Evolutionary conservation across 2,113 vertebrate genomes (phyloP).

Genomic region (Paralichthys olivaceus): DNA sequence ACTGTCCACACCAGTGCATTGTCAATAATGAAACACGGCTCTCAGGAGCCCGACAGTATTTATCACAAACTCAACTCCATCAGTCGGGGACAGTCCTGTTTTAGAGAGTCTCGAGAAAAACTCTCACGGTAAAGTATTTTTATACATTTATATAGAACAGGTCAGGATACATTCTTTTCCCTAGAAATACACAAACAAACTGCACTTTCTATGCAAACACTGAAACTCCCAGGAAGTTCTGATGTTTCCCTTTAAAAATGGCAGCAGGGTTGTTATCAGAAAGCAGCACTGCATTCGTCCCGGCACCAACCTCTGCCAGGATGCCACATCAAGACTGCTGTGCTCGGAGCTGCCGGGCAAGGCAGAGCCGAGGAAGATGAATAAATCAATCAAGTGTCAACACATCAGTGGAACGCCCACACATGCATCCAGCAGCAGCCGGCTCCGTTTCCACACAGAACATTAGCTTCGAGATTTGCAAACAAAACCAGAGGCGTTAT

Average conservation of each 20-base stretch:
- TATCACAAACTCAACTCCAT: too few relatives aligned
- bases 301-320: conserved; percentile 22
- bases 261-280: not conserved
- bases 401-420: conserved; percentile 37
- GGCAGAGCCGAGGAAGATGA: conserved; percentile 53
- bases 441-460: conserved; percentile 30
- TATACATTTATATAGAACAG: not conserved
- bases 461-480: conserved; percentile 1
- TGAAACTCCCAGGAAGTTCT: conserved; percentile 12
- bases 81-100: too few relatives aligned
- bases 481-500: not conserved
- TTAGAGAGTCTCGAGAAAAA: too few relatives aligned
- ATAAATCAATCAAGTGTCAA: conserved; percentile 72
- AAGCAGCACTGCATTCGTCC: conserved; percentile 7
- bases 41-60: too few relatives aligned
- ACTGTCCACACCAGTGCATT: too few relatives aligned
- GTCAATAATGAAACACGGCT: too few relatives aligned
- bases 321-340: conserved; percentile 32
- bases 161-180: not conserved
- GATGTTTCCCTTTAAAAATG: not conserved
- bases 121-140: too few relatives aligned
- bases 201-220: conserved; percentile 3
- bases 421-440: conserved; percentile 14
- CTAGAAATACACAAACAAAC: conserved; percentile 8
- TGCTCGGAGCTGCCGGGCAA: conserved; percentile 27